phyloP scores from a whole-genome alignment of 2,797 vertebrate species.

The Poeciliopsis turneri region DNA sequence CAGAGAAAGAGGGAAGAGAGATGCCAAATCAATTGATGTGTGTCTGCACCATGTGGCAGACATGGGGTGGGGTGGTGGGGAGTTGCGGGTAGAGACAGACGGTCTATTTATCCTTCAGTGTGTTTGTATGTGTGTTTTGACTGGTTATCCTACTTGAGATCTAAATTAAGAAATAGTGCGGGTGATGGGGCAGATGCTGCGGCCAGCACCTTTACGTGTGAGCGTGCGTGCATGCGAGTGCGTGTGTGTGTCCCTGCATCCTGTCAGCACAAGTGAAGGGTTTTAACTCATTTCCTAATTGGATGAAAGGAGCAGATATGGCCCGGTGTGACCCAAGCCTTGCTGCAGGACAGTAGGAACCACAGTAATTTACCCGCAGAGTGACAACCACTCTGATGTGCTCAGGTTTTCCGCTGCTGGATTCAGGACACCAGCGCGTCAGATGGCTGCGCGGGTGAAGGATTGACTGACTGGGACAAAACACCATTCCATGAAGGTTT shows the following conservation, averaged over 20 bases:
- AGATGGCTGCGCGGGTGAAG: slow-evolving; percentile 42
- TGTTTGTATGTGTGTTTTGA: slow-evolving; percentile 81
- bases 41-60: slow-evolving; percentile 76
- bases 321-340: slow-evolving; percentile 59
- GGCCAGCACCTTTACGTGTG: slow-evolving; percentile 40
- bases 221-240: neutral
- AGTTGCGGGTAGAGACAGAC: slow-evolving; percentile 57
- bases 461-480: slow-evolving; percentile 44
- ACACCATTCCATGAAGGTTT: slow-evolving; percentile 26
- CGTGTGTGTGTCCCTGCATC: slow-evolving; percentile 26
- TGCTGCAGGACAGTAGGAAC: slow-evolving; percentile 70
- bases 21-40: slow-evolving; percentile 77
- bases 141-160: slow-evolving; percentile 81
- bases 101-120: slow-evolving; percentile 75
- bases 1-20: slow-evolving; percentile 58
- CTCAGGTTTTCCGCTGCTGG: slow-evolving; percentile 52
- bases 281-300: slow-evolving; percentile 82
- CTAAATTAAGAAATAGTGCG: slow-evolving; percentile 87
- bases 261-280: slow-evolving; percentile 68
- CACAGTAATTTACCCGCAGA: slow-evolving; percentile 72
- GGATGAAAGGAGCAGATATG: slow-evolving; percentile 77
- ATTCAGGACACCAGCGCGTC: slow-evolving; percentile 43
- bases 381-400: slow-evolving; percentile 67
- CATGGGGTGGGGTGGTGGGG: slow-evolving; percentile 34
- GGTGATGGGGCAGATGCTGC: slow-evolving; percentile 79